A percentile compares a stretch with the other conserved stretches of the same genome.
These are phyloP conservation scores for Dryocosmus kuriphilus DNA, from an alignment of 2,888 invertebrate genomes.

Conservation along the genomic window DNA sequence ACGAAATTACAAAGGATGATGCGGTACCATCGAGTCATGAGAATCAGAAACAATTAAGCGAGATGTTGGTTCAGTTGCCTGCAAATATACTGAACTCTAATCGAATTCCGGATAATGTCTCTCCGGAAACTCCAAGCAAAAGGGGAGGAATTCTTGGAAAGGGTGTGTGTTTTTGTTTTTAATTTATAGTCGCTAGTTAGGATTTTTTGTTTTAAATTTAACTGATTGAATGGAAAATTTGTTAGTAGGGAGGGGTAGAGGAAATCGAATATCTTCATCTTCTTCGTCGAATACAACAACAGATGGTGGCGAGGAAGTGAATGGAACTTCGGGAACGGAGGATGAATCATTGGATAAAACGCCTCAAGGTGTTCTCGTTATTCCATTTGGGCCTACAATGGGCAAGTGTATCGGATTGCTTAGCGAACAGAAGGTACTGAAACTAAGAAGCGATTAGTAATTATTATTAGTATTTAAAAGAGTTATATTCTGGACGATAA, in stretches of 20 bases:
- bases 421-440: slow-evolving; percentile 82
- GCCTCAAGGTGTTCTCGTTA: slow-evolving; percentile 83
- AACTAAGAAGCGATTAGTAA: slow-evolving; percentile 17
- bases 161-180: slow-evolving; percentile 66
- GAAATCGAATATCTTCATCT: slow-evolving; percentile 63
- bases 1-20: slow-evolving; percentile 59
- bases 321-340: slow-evolving; percentile 68
- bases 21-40: slow-evolving; percentile 58
- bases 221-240: slow-evolving; percentile 10
- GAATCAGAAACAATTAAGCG: slow-evolving; percentile 77
- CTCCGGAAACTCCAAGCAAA: slow-evolving; percentile 70
- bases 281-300: slow-evolving; percentile 67
- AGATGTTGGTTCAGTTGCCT: slow-evolving; percentile 78
- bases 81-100: slow-evolving; percentile 53
- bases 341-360: slow-evolving; percentile 72
- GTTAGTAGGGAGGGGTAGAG: slow-evolving; percentile 66
- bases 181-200: neutral
- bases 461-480: slow-evolving; percentile 14
- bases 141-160: slow-evolving; percentile 74
- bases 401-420: slow-evolving; percentile 84
- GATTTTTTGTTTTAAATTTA: neutral
- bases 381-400: slow-evolving; percentile 82
- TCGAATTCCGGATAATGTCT: slow-evolving; percentile 59
- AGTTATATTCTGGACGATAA: neutral
- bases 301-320: slow-evolving; percentile 68